Percentiles rank a stretch among this genome's conserved stretches.
Conservation (phyloP, 2,888 invertebrate genomes). For the Caenorhabditis afra region DNA sequence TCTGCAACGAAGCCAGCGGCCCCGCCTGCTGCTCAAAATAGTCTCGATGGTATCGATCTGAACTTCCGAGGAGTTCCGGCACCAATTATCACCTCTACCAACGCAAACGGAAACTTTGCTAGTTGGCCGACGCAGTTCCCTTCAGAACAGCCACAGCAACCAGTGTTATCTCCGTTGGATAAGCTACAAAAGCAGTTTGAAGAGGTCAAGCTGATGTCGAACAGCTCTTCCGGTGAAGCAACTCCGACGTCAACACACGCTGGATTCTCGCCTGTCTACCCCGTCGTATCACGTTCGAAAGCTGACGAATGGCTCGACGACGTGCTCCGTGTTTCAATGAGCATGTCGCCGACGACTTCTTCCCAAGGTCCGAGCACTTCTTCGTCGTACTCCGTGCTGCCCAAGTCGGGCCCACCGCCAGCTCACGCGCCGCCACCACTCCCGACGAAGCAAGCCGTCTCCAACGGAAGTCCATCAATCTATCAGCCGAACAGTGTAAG, state of each 20-base stretch:
- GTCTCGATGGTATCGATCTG: slow-evolving; percentile 49
- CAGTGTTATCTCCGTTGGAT: slow-evolving; percentile 27
- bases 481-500: slow-evolving; percentile 47
- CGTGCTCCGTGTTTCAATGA: slow-evolving; percentile 64
- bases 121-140: slow-evolving; percentile 25
- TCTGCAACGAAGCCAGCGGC: neutral
- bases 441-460: slow-evolving; percentile 54
- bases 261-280: neutral
- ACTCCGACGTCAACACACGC: slow-evolving; percentile 11
- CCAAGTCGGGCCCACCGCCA: slow-evolving; percentile 60
- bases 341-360: slow-evolving; percentile 50
- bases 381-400: slow-evolving; percentile 20
- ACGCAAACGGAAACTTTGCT: slow-evolving; percentile 43
- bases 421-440: slow-evolving; percentile 59
- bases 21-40: slow-evolving; percentile 22
- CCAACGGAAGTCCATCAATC: slow-evolving; percentile 55
- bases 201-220: slow-evolving; percentile 22
- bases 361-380: slow-evolving; percentile 1
- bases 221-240: slow-evolving; percentile 21
- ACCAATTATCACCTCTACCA: slow-evolving; percentile 4
- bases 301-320: slow-evolving; percentile 75
- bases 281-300: slow-evolving; percentile 23
- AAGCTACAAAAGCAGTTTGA: slow-evolving; percentile 55
- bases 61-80: slow-evolving; percentile 30
- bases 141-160: neutral